Evolutionary conservation across 2,113 vertebrate genomes (phyloP).

Genomic region (Platichthys flesus): DNA sequence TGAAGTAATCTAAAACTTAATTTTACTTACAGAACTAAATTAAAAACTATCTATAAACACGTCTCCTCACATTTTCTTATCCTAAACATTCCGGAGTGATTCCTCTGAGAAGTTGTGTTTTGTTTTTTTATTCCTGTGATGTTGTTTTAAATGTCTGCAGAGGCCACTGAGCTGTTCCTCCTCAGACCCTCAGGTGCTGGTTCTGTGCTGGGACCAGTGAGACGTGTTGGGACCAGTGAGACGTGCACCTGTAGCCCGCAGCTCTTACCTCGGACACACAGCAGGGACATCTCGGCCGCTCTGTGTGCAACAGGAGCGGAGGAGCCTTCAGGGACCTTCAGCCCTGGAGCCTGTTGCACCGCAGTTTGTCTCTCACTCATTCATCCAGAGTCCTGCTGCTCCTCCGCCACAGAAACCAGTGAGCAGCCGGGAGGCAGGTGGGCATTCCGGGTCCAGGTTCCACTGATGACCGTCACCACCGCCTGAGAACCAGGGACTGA

Average conservation of each 20-base stretch:
- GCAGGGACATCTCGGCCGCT: conserved; percentile 72
- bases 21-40: background rate
- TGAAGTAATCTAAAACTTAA: background rate
- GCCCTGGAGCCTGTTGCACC: conserved; percentile 60
- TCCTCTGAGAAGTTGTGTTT: background rate
- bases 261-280: conserved; percentile 76
- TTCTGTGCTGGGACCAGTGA: no score
- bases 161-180: no score
- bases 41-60: background rate
- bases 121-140: no score
- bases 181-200: no score
- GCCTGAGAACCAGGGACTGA: no score
- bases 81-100: no score
- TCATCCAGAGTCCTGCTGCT: background rate
- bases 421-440: background rate
- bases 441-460: background rate
- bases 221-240: no score
- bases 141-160: no score
- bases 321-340: conserved; percentile 48
- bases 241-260: background rate
- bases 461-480: conserved; percentile 8
- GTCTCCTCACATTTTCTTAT: no score
- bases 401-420: background rate
- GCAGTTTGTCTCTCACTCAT: background rate
- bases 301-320: conserved; percentile 52